A percentile compares a stretch with the other conserved stretches of the same genome.
phyloP scores from a whole-genome alignment of 2,113 vertebrate genomes.

The Esox niger region DNA sequence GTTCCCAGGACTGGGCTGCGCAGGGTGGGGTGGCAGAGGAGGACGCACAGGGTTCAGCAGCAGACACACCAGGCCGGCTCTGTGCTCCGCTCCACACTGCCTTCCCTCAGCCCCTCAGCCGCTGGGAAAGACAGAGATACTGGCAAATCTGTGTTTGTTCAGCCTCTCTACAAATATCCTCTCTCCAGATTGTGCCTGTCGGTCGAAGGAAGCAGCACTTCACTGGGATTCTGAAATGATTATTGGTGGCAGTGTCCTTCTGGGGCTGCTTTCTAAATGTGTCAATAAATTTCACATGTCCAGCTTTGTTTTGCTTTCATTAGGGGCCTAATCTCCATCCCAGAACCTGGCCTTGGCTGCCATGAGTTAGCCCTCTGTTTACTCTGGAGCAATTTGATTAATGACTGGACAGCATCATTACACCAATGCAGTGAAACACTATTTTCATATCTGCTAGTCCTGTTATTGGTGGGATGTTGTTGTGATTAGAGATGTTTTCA shows the following conservation, averaged over 20 bases:
- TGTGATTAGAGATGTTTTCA: conserved; percentile 40
- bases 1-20: conserved; percentile 65
- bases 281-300: conserved; percentile 83
- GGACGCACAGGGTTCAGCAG: conserved; percentile 4
- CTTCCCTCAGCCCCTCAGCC: conserved; percentile 62
- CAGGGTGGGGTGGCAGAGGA: conserved; percentile 34
- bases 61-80: conserved; percentile 26
- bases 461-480: conserved; percentile 50
- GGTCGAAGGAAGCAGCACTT: conserved; percentile 72
- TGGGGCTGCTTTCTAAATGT: conserved; percentile 72
- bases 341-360: conserved; percentile 64
- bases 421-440: conserved; percentile 29
- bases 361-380: conserved; percentile 73
- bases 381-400: conserved; percentile 70
- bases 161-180: conserved; percentile 81
- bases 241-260: conserved; percentile 74
- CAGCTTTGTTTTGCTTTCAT: conserved; percentile 82
- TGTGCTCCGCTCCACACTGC: conserved; percentile 28
- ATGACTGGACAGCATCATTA: conserved; percentile 73
- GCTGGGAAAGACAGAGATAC: conserved; percentile 80
- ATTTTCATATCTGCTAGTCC: conserved; percentile 64
- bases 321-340: conserved; percentile 74
- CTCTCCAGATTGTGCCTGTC: conserved; percentile 63
- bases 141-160: conserved; percentile 83
- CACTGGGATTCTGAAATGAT: conserved; percentile 71